Evolutionary conservation across 1,140 invertebrate species (phyloP).

Genomic region (Palaemon carinicauda): DNA sequence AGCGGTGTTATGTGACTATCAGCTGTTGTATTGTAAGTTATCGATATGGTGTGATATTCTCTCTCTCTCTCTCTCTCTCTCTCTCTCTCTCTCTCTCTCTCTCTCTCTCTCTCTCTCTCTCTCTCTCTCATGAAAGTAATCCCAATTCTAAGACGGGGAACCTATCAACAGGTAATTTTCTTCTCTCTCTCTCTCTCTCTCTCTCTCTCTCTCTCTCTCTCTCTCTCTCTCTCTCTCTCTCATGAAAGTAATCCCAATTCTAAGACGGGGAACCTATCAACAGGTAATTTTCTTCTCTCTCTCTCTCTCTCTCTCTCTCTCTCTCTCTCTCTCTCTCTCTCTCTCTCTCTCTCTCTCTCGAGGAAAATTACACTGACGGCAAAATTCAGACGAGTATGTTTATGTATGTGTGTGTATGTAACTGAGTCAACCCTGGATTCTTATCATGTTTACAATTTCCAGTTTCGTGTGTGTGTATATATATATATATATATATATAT

Average conservation of each 20-base stretch:
- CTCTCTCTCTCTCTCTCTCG: not conserved
- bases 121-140: too few relatives aligned
- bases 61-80: too few relatives aligned
- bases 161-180: not conserved
- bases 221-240: not conserved
- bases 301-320: not conserved
- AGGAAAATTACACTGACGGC: too few relatives aligned
- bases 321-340: not conserved
- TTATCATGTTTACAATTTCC: too few relatives aligned
- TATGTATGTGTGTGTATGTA: not conserved
- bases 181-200: too few relatives aligned
- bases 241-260: too few relatives aligned
- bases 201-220: not conserved
- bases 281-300: not conserved
- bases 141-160: too few relatives aligned
- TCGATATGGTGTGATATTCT: too few relatives aligned
- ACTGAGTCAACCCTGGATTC: too few relatives aligned
- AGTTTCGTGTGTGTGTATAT: not conserved
- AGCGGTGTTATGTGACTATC: too few relatives aligned
- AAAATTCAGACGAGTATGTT: not conserved
- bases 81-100: not conserved
- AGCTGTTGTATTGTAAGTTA: too few relatives aligned
- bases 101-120: not conserved
- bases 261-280: too few relatives aligned
- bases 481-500: not conserved